Conservation (phyloP, 1,140 invertebrate genomes). For the Tribolium castaneum region DNA sequence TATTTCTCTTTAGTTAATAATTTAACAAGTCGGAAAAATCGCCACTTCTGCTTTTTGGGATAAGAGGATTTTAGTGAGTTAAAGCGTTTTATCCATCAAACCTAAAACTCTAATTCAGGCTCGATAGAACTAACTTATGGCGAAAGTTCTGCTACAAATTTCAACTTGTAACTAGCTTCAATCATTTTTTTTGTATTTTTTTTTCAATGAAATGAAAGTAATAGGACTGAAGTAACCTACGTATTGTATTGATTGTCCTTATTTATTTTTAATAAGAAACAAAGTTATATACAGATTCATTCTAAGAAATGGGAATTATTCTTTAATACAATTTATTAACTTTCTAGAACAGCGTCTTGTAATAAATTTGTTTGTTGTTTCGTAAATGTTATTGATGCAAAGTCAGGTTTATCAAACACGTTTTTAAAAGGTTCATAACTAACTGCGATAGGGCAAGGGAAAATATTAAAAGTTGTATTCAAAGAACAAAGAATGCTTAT, state of each 20-base stretch:
- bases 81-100: slow-evolving; percentile 21
- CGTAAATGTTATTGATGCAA: background rate
- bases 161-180: slow-evolving; percentile 2
- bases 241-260: too few species aligned
- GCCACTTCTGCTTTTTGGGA: slow-evolving; percentile 10
- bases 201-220: too few species aligned
- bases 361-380: background rate
- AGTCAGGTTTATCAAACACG: background rate
- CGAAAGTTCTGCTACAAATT: slow-evolving; percentile 1
- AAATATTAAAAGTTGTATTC: background rate
- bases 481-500: background rate
- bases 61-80: slow-evolving; percentile 13
- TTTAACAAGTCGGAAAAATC: background rate
- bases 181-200: background rate
- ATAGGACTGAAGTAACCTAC: too few species aligned
- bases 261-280: too few species aligned
- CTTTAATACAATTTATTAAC: too few species aligned
- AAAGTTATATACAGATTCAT: too few species aligned
- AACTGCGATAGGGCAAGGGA: background rate
- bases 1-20: slow-evolving; percentile 16
- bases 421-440: background rate
- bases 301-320: too few species aligned
- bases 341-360: too few species aligned
- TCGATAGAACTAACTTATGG: slow-evolving; percentile 12
- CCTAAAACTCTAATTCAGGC: slow-evolving; percentile 10